Base-by-base conservation (phyloP, 2,888 invertebrate species). In the Macrophya annulata region DNA sequence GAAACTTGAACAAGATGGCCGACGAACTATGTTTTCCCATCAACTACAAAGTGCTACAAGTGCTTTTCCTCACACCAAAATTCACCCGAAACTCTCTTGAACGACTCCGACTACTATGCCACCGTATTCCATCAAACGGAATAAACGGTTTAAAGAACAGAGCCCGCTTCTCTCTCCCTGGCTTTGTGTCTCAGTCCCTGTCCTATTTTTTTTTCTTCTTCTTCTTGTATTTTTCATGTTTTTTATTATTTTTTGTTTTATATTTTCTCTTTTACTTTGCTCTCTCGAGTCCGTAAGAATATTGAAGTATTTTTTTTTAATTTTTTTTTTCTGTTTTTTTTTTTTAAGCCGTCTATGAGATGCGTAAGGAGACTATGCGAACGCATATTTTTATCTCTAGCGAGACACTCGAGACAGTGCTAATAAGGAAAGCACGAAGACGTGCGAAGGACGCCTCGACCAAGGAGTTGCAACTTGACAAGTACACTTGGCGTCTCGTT, bases 371-470 rank as follows among this genome's bases (percentile, higher is more conserved):
- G 77, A 77, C 17, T 31, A 68, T 55, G 55, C 77, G 31, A n/a
- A 77, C 77, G 51, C 77, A 55, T 81, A 21, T 62, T 71, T 71
- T 82, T 59, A 40, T 55, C 74, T 25, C 59, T 62, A 9, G 31
- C 31, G 59, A 86, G 84, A 77, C 85, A 86, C 86, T 87, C 72
- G 85, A 86, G 87, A 86, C 85, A 84, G 71, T 84, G 85, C 84
- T 86, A 86, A 86, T 86, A 86, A 86, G 86, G 85, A 88, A 85
- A 86, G 65, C 59, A 82, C 68, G 77, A 76, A 48, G 71, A 83
- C 83, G 83, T 83, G 83, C 83, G 83, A 83, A 83, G 59, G 55
- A 79, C 79, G 55, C 79, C 15, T n/a, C 55, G 55, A 79, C 51
- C 55, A 55, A 40, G 68, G 68, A 83, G 68, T 65, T 62, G 59